Conservation (phyloP, 2,888 invertebrate species). For the Hymenopus coronatus region DNA sequence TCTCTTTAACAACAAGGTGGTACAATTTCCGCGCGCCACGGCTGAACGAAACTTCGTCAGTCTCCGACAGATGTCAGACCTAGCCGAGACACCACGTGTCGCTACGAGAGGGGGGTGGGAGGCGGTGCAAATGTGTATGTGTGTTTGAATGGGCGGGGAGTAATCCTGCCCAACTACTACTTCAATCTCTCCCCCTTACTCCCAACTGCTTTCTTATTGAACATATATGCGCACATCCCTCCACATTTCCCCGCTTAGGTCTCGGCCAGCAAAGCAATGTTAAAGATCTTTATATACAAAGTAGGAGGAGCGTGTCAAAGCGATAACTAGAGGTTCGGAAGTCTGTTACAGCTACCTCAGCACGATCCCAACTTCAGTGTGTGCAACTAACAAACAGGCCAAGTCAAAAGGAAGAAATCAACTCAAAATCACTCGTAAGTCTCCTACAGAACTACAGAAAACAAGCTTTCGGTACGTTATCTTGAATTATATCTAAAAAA, state of each 20-base stretch:
- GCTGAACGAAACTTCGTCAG: constrained; percentile 2
- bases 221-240: neutral
- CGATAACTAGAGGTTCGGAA: neutral
- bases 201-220: neutral
- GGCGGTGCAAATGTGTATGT: neutral
- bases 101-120: neutral
- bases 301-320: constrained; percentile 13
- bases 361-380: neutral
- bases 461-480: neutral
- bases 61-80: constrained; percentile 25
- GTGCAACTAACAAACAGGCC: neutral
- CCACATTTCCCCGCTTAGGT: neutral
- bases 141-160: constrained; percentile 9
- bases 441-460: no score
- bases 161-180: neutral
- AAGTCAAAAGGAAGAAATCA: neutral
- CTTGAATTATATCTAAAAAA: neutral
- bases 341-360: neutral
- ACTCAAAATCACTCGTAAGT: neutral
- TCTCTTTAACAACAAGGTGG: neutral
- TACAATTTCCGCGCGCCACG: neutral
- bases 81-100: neutral
- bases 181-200: neutral
- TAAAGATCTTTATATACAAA: neutral
- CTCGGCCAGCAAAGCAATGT: neutral